A percentile compares a stretch with the other conserved stretches of the same genome.
These are phyloP conservation scores for Drosophila aldrichi DNA, from an alignment of 2,888 invertebrate genomes.

Conservation along the genomic window DNA sequence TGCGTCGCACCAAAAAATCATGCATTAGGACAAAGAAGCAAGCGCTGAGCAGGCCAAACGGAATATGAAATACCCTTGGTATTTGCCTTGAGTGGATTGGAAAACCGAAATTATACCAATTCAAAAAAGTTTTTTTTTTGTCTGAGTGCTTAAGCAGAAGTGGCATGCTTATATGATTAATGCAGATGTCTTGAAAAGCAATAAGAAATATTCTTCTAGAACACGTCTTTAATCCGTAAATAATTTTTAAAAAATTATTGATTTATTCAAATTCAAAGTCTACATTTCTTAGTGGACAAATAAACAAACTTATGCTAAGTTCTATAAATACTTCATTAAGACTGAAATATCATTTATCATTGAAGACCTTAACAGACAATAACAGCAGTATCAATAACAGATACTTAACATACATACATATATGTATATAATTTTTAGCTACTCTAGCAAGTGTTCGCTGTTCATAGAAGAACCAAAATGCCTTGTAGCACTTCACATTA, in stretches of 20 bases:
- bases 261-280: too few species aligned
- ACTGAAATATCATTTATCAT: too few species aligned
- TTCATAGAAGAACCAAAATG: background rate
- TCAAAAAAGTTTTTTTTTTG: too few species aligned
- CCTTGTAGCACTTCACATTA: background rate
- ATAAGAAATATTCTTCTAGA: background rate
- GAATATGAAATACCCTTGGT: constrained; percentile 7
- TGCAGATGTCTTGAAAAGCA: background rate
- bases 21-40: constrained; percentile 1
- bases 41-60: background rate
- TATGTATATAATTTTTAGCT: background rate
- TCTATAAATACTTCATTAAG: too few species aligned
- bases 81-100: too few species aligned
- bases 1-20: constrained; percentile 47
- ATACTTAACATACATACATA: background rate
- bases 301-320: too few species aligned
- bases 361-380: too few species aligned
- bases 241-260: too few species aligned
- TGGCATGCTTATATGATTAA: background rate
- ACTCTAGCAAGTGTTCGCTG: background rate
- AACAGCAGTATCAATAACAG: too few species aligned
- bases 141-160: background rate
- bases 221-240: too few species aligned
- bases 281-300: too few species aligned
- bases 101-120: too few species aligned